phyloP scores from a whole-genome alignment of 23 tunicate genomes.

The Halocynthia roretzi region DNA sequence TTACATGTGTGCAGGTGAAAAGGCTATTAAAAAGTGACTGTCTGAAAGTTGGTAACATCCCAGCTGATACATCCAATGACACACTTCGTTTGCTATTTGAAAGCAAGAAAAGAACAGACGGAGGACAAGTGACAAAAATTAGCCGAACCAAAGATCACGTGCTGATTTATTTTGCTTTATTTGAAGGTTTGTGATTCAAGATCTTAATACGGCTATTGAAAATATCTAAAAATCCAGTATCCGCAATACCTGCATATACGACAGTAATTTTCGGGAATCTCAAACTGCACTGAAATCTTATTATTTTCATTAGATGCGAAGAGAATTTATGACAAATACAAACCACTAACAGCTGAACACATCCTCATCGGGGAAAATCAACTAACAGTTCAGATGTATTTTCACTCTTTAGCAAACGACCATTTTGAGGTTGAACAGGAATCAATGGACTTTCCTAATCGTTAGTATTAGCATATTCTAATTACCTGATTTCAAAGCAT shows the following conservation, averaged over 20 bases:
- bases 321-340: slow-evolving; percentile 9
- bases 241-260: neutral
- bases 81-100: slow-evolving; percentile 22
- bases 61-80: slow-evolving; percentile 19
- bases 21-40: slow-evolving; percentile 31
- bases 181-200: slow-evolving; percentile 15
- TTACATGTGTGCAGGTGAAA: slow-evolving; percentile 5
- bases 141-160: slow-evolving; percentile 6
- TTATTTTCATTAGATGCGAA: slow-evolving; percentile 7
- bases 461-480: no score
- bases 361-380: neutral
- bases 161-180: slow-evolving; percentile 35
- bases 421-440: neutral
- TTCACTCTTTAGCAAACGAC: slow-evolving; percentile 17
- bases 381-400: slow-evolving; percentile 8
- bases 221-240: neutral
- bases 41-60: slow-evolving; percentile 20
- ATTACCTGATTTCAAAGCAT: no score
- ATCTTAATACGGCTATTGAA: neutral
- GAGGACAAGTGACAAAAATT: slow-evolving; percentile 37
- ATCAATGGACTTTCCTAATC: no score
- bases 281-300: neutral
- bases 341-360: neutral
- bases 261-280: no score
- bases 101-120: slow-evolving; percentile 33